Base-by-base conservation (phyloP, 1,140 invertebrate genomes). In the Pemphigus obesinymphae region DNA sequence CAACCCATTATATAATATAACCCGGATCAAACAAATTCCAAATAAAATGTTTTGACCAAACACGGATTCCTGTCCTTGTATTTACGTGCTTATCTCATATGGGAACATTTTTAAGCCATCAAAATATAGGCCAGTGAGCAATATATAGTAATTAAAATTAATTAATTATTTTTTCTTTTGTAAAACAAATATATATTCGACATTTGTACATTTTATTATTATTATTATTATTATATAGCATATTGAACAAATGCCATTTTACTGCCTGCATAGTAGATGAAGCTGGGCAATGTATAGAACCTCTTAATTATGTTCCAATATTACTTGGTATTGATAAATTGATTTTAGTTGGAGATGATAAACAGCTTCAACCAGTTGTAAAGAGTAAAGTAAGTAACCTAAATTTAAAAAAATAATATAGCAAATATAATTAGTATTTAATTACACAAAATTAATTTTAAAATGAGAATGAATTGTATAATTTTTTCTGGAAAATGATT, bases 291-390 rank as follows among this genome's bases (percentile, higher is more conserved):
- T 92, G 92, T 83, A 91, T 91, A 29, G 96, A 97, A 87, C 91
- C 93, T 0, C 94, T 95, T 84, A 92, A 92, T 20, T 86, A 97
- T 34, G 90, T 95, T 75, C 95, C 96, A 0, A 87, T 97, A 7
- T 89, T 92, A 84, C 89, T 93, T 73, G 90, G 90, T 37, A 89
- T 95, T 11, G 89, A 89, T 13, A 92, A 90, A 82, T 88, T 98
- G 53, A 90, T 97, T 26, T 87, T 99, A 55, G 94, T 98, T 31
- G 96, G 97, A 0, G 96, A 98, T 88, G 92, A 93, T 7, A 90
- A 93, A 84, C 96, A 98, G 86, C 87, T 98, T 31, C 93, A 93
- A 0, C 94, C 95, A 0, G 94, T 93, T 15, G 91, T 96, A 15
- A 87, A 92, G 82, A 95, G 93, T 31, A 86, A 91, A 88, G 92